phyloP scores from a whole-genome alignment of 2,888 invertebrate species.

The Noctuana brunneofusca region DNA sequence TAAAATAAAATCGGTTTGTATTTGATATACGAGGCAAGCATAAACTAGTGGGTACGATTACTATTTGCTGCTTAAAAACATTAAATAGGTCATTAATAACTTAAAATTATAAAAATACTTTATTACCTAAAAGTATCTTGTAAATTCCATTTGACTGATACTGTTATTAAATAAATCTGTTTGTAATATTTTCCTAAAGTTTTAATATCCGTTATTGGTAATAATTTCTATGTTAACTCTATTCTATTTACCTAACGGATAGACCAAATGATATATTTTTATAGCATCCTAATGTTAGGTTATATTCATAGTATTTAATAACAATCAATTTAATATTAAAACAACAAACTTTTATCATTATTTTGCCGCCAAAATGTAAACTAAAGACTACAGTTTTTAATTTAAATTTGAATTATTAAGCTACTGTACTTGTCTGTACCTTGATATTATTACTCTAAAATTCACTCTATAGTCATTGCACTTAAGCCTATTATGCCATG shows the following conservation, averaged over 20 bases:
- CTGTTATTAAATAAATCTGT: neutral
- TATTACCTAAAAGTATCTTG: neutral
- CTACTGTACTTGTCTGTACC: neutral
- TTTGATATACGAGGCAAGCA: too few species aligned
- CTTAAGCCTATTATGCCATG: neutral
- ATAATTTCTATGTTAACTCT: too few species aligned
- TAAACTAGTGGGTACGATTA: too few species aligned
- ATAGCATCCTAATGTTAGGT: neutral
- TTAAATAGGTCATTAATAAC: too few species aligned
- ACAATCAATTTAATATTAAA: neutral
- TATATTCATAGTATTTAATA: too few species aligned
- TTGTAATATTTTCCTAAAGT: neutral
- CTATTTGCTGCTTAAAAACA: too few species aligned
- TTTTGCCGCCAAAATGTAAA: neutral
- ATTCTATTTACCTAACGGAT: neutral
- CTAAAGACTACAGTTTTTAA: too few species aligned
- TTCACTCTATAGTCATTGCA: constrained; percentile 11
- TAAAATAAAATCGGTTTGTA: too few species aligned
- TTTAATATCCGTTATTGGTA: neutral
- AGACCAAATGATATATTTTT: constrained; percentile 3
- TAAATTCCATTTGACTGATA: constrained; percentile 22
- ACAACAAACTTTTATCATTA: neutral
- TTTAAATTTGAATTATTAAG: neutral
- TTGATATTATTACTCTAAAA: constrained; percentile 11
- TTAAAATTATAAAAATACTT: neutral